Percentiles rank a stretch among this genome's conserved stretches.
Conservation (phyloP, 2,888 invertebrate genomes). For the Drosophila infuscata region DNA sequence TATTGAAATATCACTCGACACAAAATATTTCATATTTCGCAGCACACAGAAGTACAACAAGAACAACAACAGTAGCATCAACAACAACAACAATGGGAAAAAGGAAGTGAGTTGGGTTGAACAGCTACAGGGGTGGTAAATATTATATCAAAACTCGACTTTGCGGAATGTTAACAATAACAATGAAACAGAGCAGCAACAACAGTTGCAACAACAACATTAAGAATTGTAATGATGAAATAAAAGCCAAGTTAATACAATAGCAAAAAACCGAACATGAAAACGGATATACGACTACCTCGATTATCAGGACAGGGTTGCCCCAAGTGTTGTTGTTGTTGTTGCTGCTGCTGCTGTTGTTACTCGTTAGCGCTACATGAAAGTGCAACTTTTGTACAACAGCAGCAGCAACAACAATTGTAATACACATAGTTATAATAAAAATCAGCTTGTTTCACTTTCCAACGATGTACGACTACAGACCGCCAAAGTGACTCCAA, state of each 20-base stretch:
- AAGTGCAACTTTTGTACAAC: constrained; percentile 76
- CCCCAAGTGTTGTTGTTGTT: constrained; percentile 25
- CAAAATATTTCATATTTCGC: constrained; percentile 49
- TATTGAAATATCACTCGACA: constrained; percentile 44
- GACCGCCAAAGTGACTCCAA: constrained; percentile 30
- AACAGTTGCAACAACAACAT: constrained; percentile 1
- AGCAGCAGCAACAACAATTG: constrained; percentile 59
- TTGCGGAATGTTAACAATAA: constrained; percentile 73
- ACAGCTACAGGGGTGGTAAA: not conserved
- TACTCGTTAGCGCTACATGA: constrained; percentile 73
- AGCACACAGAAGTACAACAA: constrained; percentile 16
- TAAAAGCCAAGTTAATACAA: constrained; percentile 80
- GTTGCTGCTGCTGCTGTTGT: constrained; percentile 18
- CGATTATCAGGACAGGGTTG: constrained; percentile 60
- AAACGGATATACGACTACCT: constrained; percentile 71
- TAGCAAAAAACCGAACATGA: constrained; percentile 69
- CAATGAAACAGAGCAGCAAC: constrained; percentile 54
- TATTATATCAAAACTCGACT: constrained; percentile 54
- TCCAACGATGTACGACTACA: constrained; percentile 36
- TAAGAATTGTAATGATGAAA: constrained; percentile 75
- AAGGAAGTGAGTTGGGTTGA: constrained; percentile 6
- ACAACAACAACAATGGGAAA: not conserved
- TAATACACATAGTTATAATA: constrained; percentile 69
- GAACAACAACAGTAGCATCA: not conserved
- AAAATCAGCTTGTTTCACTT: constrained; percentile 73